Conservation (phyloP, 53 echinoderm and acorn worm species). For the Temnopleurus reevesii region DNA sequence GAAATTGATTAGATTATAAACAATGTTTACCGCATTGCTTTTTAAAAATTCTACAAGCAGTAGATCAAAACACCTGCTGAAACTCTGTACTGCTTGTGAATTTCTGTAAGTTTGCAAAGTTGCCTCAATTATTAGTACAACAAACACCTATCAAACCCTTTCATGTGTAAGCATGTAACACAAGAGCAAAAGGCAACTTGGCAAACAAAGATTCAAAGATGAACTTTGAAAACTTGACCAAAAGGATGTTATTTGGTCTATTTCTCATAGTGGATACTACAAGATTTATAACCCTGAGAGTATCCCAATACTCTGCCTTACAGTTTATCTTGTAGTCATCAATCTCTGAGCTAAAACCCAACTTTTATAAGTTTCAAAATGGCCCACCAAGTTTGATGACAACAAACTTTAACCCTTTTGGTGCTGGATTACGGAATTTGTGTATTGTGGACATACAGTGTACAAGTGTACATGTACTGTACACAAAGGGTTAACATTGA, state of each 20-base stretch:
- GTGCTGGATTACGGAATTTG: no score
- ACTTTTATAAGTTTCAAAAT: no score
- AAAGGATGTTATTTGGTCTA: background rate
- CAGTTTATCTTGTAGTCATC: background rate
- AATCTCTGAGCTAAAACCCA: no score
- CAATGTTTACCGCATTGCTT: background rate
- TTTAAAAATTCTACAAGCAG: background rate
- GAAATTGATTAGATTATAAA: background rate
- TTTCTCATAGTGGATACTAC: background rate
- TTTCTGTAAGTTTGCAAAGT: background rate
- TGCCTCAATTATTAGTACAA: background rate
- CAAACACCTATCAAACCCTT: no score
- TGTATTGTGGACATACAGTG: no score
- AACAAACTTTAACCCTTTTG: no score
- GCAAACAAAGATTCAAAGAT: constrained; percentile 9
- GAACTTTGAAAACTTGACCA: constrained; percentile 22
- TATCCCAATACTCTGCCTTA: background rate
- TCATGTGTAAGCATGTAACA: no score
- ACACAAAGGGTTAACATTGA: no score
- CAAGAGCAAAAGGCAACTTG: background rate
- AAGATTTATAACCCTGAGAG: background rate
- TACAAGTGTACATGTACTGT: no score
- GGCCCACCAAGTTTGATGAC: no score
- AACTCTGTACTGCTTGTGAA: background rate
- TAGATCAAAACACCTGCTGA: background rate